Base-by-base conservation (phyloP, 2,113 vertebrate species). In the Proteles cristata region DNA sequence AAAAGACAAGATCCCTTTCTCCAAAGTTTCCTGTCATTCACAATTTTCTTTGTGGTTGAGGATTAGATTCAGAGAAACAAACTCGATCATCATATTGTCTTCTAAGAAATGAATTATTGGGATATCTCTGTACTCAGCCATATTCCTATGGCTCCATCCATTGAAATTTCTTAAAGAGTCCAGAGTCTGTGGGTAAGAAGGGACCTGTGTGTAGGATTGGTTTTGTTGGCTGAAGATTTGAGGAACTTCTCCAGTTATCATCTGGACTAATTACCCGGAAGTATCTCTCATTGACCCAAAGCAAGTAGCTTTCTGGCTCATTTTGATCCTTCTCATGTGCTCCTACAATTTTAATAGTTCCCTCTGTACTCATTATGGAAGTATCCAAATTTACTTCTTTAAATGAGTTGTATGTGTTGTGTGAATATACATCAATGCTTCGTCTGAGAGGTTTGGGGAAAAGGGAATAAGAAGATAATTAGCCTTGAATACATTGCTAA, bases 61-160 rank as follows among this genome's bases (percentile, higher is more conserved):
- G 79, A 73, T 95, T 83, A 73, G 19, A 74, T n/a, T 79, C 71
- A 58, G 25, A 84, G 31, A 43, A 96, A 68, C 25, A 66, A n/a
- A 12, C 23, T 90, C 53, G 50, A 25, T 71, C 39, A 48, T 23
- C 77, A 79, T 21, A 84, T 80, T 48, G 63, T 66, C 28, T 53
- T 90, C 28, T 80, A 88, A 50, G 55, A 88, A 69, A 76, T 73
- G 31, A 90, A 84, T 28, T 80, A 65, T 11, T 87, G n/a, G 21
- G 26, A 33, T 43, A 11, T 88, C 31, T 91, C 11, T 7, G 63
- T 93, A 39, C 11, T 61, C 16, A 50, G 11, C 50, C 50, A 50
- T 50, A 50, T 12, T 50, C 50, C 50, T 50, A 17, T 6, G 17
- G 71, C 14, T 88, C 79, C 79, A 84, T 61, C 66, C 66, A 63